A percentile compares a stretch with the other conserved stretches of the same genome.
phyloP scores from a whole-genome alignment of 2,888 invertebrate species.

The Diplolepis rosae region DNA sequence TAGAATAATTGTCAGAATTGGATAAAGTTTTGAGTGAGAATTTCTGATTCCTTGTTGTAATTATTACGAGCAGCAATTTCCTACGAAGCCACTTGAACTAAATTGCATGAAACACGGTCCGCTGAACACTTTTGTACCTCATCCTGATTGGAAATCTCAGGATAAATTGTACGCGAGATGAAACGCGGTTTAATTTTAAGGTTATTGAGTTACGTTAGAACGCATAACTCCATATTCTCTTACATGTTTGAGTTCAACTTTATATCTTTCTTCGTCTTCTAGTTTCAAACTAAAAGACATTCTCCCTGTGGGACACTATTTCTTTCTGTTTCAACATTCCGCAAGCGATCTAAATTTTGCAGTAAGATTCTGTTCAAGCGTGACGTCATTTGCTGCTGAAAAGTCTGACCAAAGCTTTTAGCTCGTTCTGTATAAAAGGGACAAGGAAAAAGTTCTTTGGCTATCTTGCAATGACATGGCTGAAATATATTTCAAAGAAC shows the following conservation, averaged over 20 bases:
- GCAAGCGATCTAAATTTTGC: background rate
- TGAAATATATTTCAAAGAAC: background rate
- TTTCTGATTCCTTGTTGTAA: background rate
- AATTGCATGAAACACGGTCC: background rate
- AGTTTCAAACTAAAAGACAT: background rate
- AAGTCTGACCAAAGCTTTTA: slow-evolving; percentile 18
- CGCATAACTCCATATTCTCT: background rate
- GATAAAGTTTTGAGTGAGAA: too few species aligned
- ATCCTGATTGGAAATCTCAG: background rate
- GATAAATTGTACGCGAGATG: slow-evolving; percentile 5
- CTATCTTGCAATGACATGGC: slow-evolving; percentile 18
- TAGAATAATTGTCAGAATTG: too few species aligned
- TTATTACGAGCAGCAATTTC: background rate
- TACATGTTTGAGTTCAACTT: background rate
- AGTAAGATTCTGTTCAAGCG: slow-evolving; percentile 3
- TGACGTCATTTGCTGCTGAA: background rate
- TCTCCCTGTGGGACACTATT: background rate
- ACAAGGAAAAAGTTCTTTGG: slow-evolving; percentile 13
- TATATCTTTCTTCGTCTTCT: background rate
- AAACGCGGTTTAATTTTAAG: slow-evolving; percentile 6
- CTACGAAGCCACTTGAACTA: slow-evolving; percentile 1
- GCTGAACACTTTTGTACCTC: background rate
- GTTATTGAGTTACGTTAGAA: background rate
- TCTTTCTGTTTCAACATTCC: background rate
- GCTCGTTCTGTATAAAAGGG: slow-evolving; percentile 1